Evolutionary conservation across 2,113 vertebrate genomes (phyloP).

Genomic region (Elanus axillaris): DNA sequence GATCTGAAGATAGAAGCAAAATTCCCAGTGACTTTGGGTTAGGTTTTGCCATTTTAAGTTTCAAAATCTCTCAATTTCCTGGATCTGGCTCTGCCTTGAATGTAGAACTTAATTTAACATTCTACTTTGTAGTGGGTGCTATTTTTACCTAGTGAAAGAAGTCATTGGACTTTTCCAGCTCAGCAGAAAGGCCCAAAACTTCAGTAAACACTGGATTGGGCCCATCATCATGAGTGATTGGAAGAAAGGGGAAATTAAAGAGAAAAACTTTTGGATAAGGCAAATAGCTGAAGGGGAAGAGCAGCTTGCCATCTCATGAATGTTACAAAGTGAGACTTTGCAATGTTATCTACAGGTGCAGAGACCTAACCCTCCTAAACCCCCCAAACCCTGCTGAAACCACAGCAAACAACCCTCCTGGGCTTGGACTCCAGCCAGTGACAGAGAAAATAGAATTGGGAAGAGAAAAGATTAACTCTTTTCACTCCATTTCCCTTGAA

Average conservation of each 20-base stretch:
- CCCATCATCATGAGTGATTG: background rate
- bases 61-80: background rate
- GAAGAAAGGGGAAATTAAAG: background rate
- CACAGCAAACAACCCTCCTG: background rate
- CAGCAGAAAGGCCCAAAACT: background rate
- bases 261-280: background rate
- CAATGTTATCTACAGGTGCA: background rate
- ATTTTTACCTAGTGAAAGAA: background rate
- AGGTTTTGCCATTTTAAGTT: background rate
- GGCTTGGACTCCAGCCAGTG: background rate
- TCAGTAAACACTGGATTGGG: background rate
- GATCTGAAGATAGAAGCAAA: background rate
- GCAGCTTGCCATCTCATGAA: background rate
- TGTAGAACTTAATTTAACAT: background rate
- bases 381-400: background rate
- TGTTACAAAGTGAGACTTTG: background rate
- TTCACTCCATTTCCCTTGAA: background rate
- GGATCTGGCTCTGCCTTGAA: background rate
- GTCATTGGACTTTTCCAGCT: background rate
- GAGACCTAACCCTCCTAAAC: background rate
- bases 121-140: background rate
- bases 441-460: background rate
- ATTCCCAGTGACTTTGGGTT: background rate
- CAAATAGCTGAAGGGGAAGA: background rate
- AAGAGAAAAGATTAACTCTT: background rate